Base-by-base conservation (phyloP, 1,140 invertebrate species). In the Rhyzopertha dominica region DNA sequence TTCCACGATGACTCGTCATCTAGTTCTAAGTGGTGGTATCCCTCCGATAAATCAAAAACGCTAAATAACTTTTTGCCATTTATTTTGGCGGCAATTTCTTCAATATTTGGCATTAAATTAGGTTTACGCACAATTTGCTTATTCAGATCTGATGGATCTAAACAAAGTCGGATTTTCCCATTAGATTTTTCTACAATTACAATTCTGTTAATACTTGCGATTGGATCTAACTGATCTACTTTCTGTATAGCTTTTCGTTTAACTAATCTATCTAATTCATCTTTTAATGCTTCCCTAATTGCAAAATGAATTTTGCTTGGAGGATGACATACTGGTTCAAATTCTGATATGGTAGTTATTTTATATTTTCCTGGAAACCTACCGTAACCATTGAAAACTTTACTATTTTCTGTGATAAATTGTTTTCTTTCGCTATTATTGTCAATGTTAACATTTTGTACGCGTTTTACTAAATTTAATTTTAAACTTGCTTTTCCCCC, bases 21-120 rank as follows among this genome's bases (percentile, higher is more conserved):
- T 20, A 41, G 20, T 32, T 41, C 28, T 3, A 41, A n/a, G 18
- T 41, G 39, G 28, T 41, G 39, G 13, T 41, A 41, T 3, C 39
- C 39, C 20, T 41, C 39, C 9, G 26, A 13, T 2, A 41, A 20
- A 13, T 26, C 20, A 24, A 39, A 22, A 5, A 31, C 18, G n/a
- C 20, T 24, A 25, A 39, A 39, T 5, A 24, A 4, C 13, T 26
- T 32, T 31, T 41, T 41, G 3, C 24, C 14, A 30, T 4, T 10
- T 22, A 41, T 4, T 3, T 22, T 31, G 14, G 39, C 7, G 23
- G 25, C 28, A 7, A 41, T 5, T 16, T 41, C 39, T 41, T 41
- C 39, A 5, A 41, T 31, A 30, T 8, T 41, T 16, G 3, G 4
- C 2, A 4, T 17, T 36, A 31, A 22, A 5, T 32, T 28, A 5